Base-by-base conservation (phyloP, 2,113 vertebrate genomes). In the Scomber scombrus region DNA sequence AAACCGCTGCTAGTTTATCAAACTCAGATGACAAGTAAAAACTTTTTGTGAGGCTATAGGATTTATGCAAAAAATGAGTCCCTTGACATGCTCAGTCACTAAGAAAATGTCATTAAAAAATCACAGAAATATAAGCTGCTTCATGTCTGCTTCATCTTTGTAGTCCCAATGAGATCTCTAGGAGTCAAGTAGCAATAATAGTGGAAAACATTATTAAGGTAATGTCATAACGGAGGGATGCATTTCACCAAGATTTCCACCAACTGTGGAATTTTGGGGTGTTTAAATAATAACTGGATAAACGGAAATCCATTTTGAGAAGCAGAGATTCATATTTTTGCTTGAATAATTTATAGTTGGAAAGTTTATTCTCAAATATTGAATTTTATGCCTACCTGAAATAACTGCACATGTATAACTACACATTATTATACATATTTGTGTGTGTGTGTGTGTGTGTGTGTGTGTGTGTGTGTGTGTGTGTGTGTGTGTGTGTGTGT, bases 1-100 rank as follows among this genome's bases (percentile, higher is more conserved):
- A 50, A 46, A 60, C 49, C 68, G 70, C 60, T 78, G 52, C 54
- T 63, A 47, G 49, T 75, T 71, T 46, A 73, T 57, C 60, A 55
- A 78, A 51, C 16, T 66, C 26, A 55, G 43, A 23, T 67, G 26
- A 75, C 45, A 67, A 55, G 43, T 51, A n/a, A 58, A 63, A 11
- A 18, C 46, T 3, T 47, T 55, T 58, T 45, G 26, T 51, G n/a
- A 50, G 13, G 21, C 43, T 52, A 52, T n/a, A 34, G 10, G 54
- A 26, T 54, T 68, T 19, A 47, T 3, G 16, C 11, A 6, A 67
- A 40, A 40, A 40, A 40, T 9, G 49, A 64, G 4, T 60, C 46
- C 46, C 56, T 40, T 61, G 45, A 66, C 29, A 52, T 68, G 50
- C 26, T 14, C 13, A 54, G 15, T 3, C 49, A 13, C 5, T 56